Evolutionary conservation across 1,140 invertebrate species (phyloP).

Genomic region (Drosophila ohnishii): DNA sequence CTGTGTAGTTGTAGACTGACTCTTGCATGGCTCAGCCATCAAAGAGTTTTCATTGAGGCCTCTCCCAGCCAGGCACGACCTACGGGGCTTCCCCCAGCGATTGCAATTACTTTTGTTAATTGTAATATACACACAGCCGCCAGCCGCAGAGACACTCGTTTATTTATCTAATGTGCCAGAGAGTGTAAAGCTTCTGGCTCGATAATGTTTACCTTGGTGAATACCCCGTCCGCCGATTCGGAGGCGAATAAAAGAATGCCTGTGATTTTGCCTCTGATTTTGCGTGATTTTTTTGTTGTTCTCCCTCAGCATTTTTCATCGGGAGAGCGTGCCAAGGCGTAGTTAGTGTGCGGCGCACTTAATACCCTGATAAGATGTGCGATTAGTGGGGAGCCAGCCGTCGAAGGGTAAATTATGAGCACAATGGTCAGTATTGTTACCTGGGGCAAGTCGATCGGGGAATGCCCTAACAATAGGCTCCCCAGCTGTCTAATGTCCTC

Average conservation of each 20-base stretch:
- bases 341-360: conserved; percentile 66
- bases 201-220: conserved; percentile 70
- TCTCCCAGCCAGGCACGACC: neutral
- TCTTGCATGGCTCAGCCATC: conserved; percentile 40
- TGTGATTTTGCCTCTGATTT: conserved; percentile 64
- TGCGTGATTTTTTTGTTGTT: conserved; percentile 41
- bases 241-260: conserved; percentile 44
- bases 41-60: conserved; percentile 47
- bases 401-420: conserved; percentile 58
- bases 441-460: neutral
- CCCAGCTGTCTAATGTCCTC: too few relatives aligned
- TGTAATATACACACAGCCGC: conserved; percentile 53
- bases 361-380: conserved; percentile 74
- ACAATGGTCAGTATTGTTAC: conserved; percentile 29
- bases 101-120: conserved; percentile 77
- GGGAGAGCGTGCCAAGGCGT: conserved; percentile 65
- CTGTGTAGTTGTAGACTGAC: conserved; percentile 20
- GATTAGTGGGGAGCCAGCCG: conserved; percentile 56
- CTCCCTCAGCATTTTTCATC: conserved; percentile 29
- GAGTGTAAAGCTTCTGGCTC: conserved; percentile 46
- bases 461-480: conserved; percentile 12
- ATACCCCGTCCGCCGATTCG: conserved; percentile 39
- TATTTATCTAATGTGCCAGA: conserved; percentile 60
- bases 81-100: conserved; percentile 36
- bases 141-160: conserved; percentile 28